Base-by-base conservation (phyloP, 2,888 invertebrate species). In the Oscheius onirici region DNA sequence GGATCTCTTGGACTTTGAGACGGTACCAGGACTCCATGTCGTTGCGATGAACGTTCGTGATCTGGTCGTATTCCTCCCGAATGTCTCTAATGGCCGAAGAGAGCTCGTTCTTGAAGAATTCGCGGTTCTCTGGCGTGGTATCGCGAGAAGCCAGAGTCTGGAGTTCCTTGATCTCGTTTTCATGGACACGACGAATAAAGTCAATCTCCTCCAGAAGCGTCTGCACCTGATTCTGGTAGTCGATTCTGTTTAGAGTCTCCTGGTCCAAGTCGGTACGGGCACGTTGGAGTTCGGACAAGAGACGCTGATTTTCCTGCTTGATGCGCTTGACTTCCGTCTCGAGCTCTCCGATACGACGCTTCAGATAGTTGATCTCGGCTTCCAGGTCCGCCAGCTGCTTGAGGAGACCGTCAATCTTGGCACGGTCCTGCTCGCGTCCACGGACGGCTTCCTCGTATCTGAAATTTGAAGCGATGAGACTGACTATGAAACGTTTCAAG, bases 71-170 rank as follows among this genome's bases (percentile, higher is more conserved):
- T 74, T 90, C 89, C 52, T 83, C 82, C 76, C 90, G 89, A 77
- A 90, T 90, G 79, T 90, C 90, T 17, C 89, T 82, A 77, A 90
- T 88, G 69, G 89, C 89, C 73, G 88, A 87, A 2, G 88, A 86
- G 76, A 90, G 83, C 80, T 90, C 90, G 81, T 88, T 90, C 87
- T 89, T 89, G 89, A 90, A 90, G 88, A 88, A 90, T 78, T 90
- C 89, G 17, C 90, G 85, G 86, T 90, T 89, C 82, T 90, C 90
- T 41, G 88, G 88, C 1, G 89, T 89, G 8, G 90, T 89, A 81
- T 90, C 90, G 26, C 89, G 84, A 82, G 89, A 88, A 6, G 89
- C 89, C 72, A 89, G 84, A 49, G 89, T 88, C 73, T 73, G 69
- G 15, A 66, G 73, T 26, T 72, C 73, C 69, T 76, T 76, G 72